Conservation (phyloP, 2,797 vertebrate genomes). For the Sandelia bainsii region DNA sequence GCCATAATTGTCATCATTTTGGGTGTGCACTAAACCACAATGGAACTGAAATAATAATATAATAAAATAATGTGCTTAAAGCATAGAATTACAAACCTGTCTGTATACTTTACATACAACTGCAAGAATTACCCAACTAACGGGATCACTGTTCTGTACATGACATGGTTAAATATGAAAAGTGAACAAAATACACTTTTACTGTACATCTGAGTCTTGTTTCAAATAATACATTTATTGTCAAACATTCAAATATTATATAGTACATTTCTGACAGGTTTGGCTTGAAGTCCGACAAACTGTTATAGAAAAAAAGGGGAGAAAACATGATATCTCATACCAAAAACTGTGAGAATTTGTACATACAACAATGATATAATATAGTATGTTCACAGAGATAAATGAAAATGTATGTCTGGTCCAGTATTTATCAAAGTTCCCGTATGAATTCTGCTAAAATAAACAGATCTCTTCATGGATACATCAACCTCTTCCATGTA, state of each 20-base stretch:
- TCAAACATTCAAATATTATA: slow-evolving; percentile 28
- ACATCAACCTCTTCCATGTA: background rate
- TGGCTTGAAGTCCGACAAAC: background rate
- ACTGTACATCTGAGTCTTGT: background rate
- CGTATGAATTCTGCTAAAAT: background rate
- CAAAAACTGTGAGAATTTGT: background rate
- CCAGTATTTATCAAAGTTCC: background rate
- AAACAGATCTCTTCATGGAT: background rate
- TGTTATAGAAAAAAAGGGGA: slow-evolving; percentile 1
- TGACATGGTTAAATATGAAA: background rate
- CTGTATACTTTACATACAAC: background rate
- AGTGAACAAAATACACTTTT: background rate
- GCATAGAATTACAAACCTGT: too few relatives aligned
- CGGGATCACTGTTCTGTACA: background rate
- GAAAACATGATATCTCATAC: background rate
- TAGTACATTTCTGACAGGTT: background rate
- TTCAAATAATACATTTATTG: slow-evolving; percentile 52
- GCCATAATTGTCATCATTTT: too few relatives aligned
- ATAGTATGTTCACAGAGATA: slow-evolving; percentile 2
- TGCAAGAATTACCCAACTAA: background rate
- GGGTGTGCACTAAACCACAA: too few relatives aligned
- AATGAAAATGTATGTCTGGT: background rate
- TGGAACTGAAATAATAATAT: too few relatives aligned
- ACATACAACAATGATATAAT: background rate
- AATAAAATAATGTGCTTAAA: too few relatives aligned